Conservation (phyloP, 2,888 invertebrate species). For the Hemaris fuciformis region DNA sequence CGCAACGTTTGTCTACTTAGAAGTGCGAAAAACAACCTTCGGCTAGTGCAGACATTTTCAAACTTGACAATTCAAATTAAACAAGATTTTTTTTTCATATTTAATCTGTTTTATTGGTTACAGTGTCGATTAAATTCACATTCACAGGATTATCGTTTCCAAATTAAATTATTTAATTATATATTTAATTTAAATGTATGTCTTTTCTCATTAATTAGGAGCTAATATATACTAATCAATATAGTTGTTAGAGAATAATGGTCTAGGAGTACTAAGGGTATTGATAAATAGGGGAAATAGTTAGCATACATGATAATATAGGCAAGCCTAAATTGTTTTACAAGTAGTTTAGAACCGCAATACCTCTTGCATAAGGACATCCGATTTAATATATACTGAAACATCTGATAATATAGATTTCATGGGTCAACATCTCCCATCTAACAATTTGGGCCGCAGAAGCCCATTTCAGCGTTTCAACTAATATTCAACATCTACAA, state of each 20-base stretch:
- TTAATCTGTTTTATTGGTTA: too few species aligned
- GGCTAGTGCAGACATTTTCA: not conserved
- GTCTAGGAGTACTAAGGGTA: not conserved
- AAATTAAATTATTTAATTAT: too few species aligned
- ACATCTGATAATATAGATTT: not conserved
- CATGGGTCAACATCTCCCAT: not conserved
- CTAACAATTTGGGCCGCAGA: not conserved
- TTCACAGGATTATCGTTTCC: too few species aligned
- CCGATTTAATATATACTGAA: not conserved
- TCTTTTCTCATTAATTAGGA: too few species aligned
- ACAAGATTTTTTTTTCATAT: too few species aligned
- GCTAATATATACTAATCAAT: too few species aligned
- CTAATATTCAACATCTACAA: not conserved
- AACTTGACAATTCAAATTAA: not conserved
- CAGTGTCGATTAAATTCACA: too few species aligned
- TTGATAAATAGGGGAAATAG: not conserved
- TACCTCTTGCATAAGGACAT: constrained; percentile 4
- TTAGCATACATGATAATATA: not conserved
- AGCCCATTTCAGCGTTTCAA: not conserved
- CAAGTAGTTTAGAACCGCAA: not conserved
- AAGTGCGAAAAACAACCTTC: not conserved
- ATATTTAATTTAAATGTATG: too few species aligned
- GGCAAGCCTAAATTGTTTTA: not conserved
- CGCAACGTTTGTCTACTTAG: not conserved
- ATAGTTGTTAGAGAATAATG: too few species aligned